Evolutionary conservation across 2,113 vertebrate species (phyloP), one percentile per base, ranked within the genome.

Genomic region (Phrynosoma blainvillii): DNA sequence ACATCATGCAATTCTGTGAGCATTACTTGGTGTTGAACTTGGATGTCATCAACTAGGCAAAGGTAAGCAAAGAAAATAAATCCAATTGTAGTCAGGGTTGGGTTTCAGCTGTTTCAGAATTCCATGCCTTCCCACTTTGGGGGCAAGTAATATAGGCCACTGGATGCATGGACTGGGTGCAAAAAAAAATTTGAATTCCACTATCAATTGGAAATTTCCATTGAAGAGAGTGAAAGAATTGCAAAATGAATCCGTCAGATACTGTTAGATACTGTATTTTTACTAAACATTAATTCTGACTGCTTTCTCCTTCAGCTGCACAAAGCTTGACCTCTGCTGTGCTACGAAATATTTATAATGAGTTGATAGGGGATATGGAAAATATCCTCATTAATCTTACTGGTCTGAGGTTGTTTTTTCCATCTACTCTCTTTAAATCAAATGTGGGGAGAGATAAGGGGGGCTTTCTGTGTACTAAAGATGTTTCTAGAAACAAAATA

Each of bases 271-370:
- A 32, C 27, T 75, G 13, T 40, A 40, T 79, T 71, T 84, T 79
- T 71, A 71, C 42, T 70, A 71, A 79, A 54, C 21, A 56, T 68
- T 68, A 84, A 75, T 27, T 88, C 12, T 0, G 0, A 82, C 20
- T 88, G 71, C 65, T 92, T 27, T 42, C 2, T 88, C 90, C 89
- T 93, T 74, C 68, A 94, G 10, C n/a, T 32, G 71, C 32, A 80
- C 52, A 86, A 40, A 80, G 52, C 14, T 73, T 80, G 66, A 80
- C 65, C 52, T 80, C 62, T 87, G 73, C 71, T 62, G n/a, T 79
- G 77, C 8, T 80, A 32, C 85, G 54, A 42, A 59, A 59, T 73
- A 80, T 32, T 80, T 80, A 73, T 73, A 79, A 73, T 73, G n/a
- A 73, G 65, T 70, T 86, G 42, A 70, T 86, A 86, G 21, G 79